Base-by-base conservation (phyloP, 2,113 vertebrate species). In the Grammatotria lemairii region DNA sequence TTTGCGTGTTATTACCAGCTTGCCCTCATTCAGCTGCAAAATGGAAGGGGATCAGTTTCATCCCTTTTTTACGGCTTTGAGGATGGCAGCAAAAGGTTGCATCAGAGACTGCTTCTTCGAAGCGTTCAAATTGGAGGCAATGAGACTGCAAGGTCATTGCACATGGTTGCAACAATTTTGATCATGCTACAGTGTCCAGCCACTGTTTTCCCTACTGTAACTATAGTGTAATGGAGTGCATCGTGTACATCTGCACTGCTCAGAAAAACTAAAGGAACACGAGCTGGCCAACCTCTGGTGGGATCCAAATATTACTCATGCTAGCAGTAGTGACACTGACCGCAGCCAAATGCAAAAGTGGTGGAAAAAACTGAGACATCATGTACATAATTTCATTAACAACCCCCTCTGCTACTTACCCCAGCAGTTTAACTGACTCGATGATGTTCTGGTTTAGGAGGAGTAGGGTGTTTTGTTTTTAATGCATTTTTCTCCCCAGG, bases 401-500 rank as follows among this genome's bases (percentile, higher is more conserved):
- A 23, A 9, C 63, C 35, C 35, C n/a, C 35, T 68, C 7, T 68
- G n/a, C 17, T 65, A 3, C 31, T 35, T n/a, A 35, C 6, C 60
- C 60, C 31, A 35, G 58, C 19, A 68, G 35, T 68, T 68, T 23
- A 9, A 40, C 35, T 40, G 35, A 23, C 63, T 23, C 2, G 4
- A 21, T 21, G 17, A 23, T 40, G 38, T 65, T 65, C 4, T n/a
- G 63, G n/a, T 70, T 70, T 70, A 14, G 65, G 21, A 45, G 68
- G 13, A 73, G 40, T 2, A 0, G 14, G 21, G 28, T 33, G 28
- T 63, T 28, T 73, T 73, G 14, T 42, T 23, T 8, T 92, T 7
- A 65, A 87, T 7, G 85, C 10, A 38, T 38, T 21, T 65, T 38
- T 8, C 33, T 5, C 33, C 85, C 70, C 57, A 96, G 96, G 90